A percentile compares a stretch with the other conserved stretches of the same genome.
Conservation (phyloP, 2,888 invertebrate genomes). For the Cosmia trapezina region DNA sequence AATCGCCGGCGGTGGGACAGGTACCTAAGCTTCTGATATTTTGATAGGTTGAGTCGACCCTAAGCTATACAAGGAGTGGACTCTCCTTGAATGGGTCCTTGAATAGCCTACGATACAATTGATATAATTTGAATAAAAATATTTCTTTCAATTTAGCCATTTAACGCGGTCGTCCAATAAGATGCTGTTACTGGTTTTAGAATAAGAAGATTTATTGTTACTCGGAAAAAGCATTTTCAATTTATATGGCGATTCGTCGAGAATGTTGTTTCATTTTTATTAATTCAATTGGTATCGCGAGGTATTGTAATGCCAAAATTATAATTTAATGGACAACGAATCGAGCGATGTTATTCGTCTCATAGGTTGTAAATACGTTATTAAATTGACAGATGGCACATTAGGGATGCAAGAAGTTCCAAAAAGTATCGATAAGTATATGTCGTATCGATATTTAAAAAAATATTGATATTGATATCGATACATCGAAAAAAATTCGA, state of each 20-base stretch:
- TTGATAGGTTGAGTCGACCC: constrained; percentile 12
- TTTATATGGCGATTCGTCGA: constrained; percentile 1
- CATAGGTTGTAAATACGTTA: background rate
- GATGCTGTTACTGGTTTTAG: constrained; percentile 6
- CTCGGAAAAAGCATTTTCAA: constrained; percentile 18
- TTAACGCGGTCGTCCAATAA: too few species aligned
- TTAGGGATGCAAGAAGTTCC: too few species aligned
- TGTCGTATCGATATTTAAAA: too few species aligned
- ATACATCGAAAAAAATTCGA: too few species aligned
- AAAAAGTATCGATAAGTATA: too few species aligned
- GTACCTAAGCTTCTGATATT: constrained; percentile 12
- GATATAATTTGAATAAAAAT: constrained; percentile 9
- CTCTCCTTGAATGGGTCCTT: constrained; percentile 10
- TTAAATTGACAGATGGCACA: too few species aligned
- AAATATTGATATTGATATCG: too few species aligned
- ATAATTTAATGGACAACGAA: background rate
- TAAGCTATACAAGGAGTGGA: constrained; percentile 12
- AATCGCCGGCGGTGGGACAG: too few species aligned
- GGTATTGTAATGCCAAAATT: background rate
- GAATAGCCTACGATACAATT: background rate
- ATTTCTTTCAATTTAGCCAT: constrained; percentile 9
- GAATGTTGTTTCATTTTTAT: constrained; percentile 25
- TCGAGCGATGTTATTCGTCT: background rate
- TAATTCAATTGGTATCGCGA: too few species aligned
- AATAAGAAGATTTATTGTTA: constrained; percentile 26